phyloP scores from a whole-genome alignment of 1,140 invertebrate species.

The Papilio helenus region DNA sequence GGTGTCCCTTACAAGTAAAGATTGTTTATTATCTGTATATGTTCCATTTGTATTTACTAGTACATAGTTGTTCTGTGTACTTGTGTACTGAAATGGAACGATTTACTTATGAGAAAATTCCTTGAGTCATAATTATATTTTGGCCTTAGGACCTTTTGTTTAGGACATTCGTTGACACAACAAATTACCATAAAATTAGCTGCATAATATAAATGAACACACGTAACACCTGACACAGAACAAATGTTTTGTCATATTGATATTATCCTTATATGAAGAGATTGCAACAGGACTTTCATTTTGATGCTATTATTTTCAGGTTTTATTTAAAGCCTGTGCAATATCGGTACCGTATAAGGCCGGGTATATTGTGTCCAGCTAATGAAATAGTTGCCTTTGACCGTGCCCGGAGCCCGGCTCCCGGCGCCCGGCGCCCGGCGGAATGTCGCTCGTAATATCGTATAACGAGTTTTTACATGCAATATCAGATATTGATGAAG shows the following conservation, averaged over 20 bases:
- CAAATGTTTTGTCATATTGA: not conserved
- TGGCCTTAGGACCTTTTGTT: no score
- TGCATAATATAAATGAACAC: not conserved
- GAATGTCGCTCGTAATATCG: not conserved
- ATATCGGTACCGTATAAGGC: not conserved
- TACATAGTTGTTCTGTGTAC: no score
- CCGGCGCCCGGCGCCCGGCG: not conserved
- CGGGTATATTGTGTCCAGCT: not conserved
- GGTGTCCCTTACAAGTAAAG: not conserved
- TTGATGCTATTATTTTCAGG: no score
- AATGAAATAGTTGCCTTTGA: slow-evolving; percentile 23
- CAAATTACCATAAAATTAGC: not conserved
- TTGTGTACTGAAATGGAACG: no score
- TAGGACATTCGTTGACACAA: no score
- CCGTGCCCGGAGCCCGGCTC: not conserved
- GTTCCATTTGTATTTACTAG: not conserved
- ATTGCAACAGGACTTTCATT: no score
- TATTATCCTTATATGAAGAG: no score
- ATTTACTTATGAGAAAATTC: no score
- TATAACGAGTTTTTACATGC: not conserved
- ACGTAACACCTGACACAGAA: not conserved
- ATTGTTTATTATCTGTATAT: not conserved
- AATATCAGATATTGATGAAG: not conserved
- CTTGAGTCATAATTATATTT: no score
- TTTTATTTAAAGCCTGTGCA: not conserved